These are phyloP conservation scores for Megathymus violae DNA, from an alignment of 1,140 invertebrate genomes.

Conservation along the genomic window DNA sequence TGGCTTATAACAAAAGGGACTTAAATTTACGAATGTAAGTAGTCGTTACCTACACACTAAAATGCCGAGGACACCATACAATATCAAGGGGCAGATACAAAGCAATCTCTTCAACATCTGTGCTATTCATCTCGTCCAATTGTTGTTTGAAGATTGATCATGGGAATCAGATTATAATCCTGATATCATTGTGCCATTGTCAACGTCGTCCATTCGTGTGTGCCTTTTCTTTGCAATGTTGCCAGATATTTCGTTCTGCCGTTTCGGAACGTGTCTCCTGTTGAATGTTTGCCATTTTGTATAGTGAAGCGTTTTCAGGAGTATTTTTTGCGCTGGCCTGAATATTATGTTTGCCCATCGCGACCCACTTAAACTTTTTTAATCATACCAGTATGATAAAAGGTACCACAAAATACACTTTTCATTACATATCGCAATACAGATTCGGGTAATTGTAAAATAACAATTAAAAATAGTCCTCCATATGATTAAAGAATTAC, in stretches of 20 bases:
- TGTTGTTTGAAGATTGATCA: constrained; percentile 51
- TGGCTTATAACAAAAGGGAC: constrained; percentile 3
- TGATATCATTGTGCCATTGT: constrained; percentile 51
- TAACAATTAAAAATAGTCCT: no score
- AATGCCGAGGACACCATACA: constrained; percentile 13
- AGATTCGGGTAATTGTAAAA: no score
- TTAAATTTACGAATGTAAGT: constrained; percentile 14
- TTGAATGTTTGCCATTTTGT: constrained; percentile 27
- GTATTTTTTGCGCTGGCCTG: constrained; percentile 2
- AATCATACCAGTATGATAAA: not conserved
- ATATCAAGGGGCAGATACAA: constrained; percentile 22
- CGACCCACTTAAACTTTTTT: not conserved
- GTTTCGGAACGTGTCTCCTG: constrained; percentile 5
- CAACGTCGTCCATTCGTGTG: constrained; percentile 39
- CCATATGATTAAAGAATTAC: no score
- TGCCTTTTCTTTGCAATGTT: constrained; percentile 10
- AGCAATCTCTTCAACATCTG: constrained; percentile 46
- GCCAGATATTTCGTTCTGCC: constrained; percentile 12
- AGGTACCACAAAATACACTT: no score
- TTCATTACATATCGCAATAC: no score
- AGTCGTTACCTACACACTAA: constrained; percentile 10
- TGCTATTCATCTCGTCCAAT: constrained; percentile 43
- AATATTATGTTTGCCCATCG: constrained; percentile 9
- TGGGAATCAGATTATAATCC: constrained; percentile 51
- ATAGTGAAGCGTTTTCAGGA: not conserved